Conservation (phyloP, 1,140 invertebrate species). For the Drosophila arawakana region DNA sequence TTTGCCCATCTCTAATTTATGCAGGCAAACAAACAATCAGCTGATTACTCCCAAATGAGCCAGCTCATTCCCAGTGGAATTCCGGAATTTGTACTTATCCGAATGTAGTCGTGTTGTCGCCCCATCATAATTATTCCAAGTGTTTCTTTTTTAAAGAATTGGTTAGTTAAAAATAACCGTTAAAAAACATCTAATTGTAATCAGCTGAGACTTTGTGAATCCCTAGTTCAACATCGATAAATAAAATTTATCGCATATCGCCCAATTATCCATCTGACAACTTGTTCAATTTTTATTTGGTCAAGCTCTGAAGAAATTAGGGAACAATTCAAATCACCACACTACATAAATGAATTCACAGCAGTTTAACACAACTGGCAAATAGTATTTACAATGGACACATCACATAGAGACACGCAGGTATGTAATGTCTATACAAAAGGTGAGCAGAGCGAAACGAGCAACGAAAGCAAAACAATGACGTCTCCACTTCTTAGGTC, state of each 20-base stretch:
- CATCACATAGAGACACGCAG: constrained; percentile 39
- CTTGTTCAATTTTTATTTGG: constrained; percentile 35
- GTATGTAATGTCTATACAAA: constrained; percentile 9
- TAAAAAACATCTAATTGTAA: background rate
- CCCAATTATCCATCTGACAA: constrained; percentile 37
- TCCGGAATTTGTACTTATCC: no score
- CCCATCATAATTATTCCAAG: no score
- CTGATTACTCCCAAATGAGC: no score
- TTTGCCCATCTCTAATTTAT: no score
- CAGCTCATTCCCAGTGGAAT: no score
- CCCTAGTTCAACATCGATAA: constrained; percentile 2
- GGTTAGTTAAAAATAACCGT: background rate
- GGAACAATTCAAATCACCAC: background rate
- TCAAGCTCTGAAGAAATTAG: constrained; percentile 1
- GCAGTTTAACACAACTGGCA: background rate
- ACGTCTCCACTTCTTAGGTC: constrained; percentile 34
- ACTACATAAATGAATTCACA: constrained; percentile 16
- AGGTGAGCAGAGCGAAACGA: background rate
- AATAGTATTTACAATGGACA: constrained; percentile 32
- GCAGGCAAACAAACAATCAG: no score
- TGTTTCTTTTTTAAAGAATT: no score
- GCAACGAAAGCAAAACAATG: constrained; percentile 48
- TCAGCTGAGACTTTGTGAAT: background rate
- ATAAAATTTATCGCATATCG: constrained; percentile 21
- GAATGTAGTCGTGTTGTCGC: no score